Evolutionary conservation across 1,140 invertebrate species (phyloP), one percentile per base, ranked within the genome.

Genomic region (Micrasema longulum): DNA sequence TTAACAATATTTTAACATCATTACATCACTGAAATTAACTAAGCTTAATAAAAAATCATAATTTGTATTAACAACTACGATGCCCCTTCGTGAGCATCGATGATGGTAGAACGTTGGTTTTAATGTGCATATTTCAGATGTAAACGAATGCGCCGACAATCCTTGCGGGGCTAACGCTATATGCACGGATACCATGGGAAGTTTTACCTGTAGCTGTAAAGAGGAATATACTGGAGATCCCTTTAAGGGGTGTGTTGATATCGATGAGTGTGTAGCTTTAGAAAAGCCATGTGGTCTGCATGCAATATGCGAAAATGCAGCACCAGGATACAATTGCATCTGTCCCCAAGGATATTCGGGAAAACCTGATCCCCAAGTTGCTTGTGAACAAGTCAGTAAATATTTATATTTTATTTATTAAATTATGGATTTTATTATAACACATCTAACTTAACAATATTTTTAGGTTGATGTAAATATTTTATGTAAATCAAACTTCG

Each of bases 281-380:
- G 91, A 95, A 68, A 92, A 89, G 76, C 91, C 95, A 0, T 98
- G 97, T 80, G 94, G 95, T 7, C 84, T 86, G 3, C 90, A 96
- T 78, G 96, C 96, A 0, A 86, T 94, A 55, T 99, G 96, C 82
- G 91, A 94, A 78, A 98, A 99, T 79, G 84, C 90, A 0, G 84
- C 87, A 4, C 96, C 96, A 1, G 94, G 94, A 64, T 98, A 93
- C 81, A 93, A 91, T 72, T 97, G 95, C 78, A 78, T 92, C 23
- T 97, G 95, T 78, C 93, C 94, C 22, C 91, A 94, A 82, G 97
- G 97, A 68, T 99, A 92, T 80, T 89, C 88, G 78, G 92, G 90
- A 0, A 92, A 93, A 80, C 92, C 94, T 9, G 88, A 91, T 80
- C 89, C 94, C 14, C 87, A 92, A 84, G 90, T 96, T 70, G 93